Evolutionary conservation across 2,888 invertebrate species (phyloP).

Genomic region (Euzophera pinguis): DNA sequence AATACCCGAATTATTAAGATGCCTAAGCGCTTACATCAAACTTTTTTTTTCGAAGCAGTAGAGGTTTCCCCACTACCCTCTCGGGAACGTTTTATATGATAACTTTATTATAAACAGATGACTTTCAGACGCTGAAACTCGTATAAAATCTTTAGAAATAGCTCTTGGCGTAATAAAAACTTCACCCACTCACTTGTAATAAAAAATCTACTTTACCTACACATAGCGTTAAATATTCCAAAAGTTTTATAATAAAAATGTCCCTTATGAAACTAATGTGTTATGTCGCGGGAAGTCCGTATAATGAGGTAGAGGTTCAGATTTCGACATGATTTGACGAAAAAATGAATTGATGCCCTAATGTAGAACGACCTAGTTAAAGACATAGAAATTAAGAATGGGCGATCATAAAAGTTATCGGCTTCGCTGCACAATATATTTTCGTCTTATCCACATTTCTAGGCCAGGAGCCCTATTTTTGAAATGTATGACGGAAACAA

Average conservation of each 20-base stretch:
- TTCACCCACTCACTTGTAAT: constrained; percentile 53
- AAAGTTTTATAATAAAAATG: constrained; percentile 61
- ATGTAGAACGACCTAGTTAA: too few species aligned
- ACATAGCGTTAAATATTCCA: constrained; percentile 61
- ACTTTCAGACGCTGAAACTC: constrained; percentile 53
- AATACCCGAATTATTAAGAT: too few species aligned
- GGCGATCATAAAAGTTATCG: too few species aligned
- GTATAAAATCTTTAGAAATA: constrained; percentile 62
- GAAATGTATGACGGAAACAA: too few species aligned
- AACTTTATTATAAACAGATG: constrained; percentile 51
- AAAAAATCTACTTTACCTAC: constrained; percentile 60
- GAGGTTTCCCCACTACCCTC: constrained; percentile 11
- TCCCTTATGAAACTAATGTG: constrained; percentile 41
- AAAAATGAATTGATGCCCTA: not conserved
- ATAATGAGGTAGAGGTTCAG: constrained; percentile 7
- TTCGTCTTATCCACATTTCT: too few species aligned
- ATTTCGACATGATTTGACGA: not conserved
- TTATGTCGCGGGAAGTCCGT: constrained; percentile 18
- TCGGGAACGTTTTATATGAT: constrained; percentile 27
- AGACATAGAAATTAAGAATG: too few species aligned
- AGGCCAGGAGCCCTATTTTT: too few species aligned
- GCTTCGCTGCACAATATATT: too few species aligned
- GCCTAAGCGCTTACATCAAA: too few species aligned
- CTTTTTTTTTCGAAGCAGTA: not conserved
- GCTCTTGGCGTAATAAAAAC: constrained; percentile 63